Evolutionary conservation across 1,140 invertebrate species (phyloP).

Genomic region (Drosophila sp.): DNA sequence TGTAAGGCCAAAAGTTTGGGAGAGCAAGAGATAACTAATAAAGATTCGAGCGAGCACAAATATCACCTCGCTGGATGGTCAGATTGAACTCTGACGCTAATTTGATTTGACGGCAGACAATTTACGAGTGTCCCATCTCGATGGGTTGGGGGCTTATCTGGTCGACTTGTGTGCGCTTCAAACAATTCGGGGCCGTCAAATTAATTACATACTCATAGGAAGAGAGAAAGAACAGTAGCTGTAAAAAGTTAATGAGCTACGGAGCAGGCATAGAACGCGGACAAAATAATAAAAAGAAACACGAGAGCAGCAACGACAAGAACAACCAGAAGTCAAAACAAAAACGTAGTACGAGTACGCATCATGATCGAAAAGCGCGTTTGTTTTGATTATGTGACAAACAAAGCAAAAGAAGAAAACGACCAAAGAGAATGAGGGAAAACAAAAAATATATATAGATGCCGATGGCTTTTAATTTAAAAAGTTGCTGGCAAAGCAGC

Average conservation of each 20-base stretch:
- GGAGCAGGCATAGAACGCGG: slow-evolving; percentile 4
- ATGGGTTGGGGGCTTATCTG: slow-evolving; percentile 53
- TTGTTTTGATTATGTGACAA: slow-evolving; percentile 77
- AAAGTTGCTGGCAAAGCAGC: slow-evolving; percentile 63
- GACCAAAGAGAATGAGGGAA: too few species aligned
- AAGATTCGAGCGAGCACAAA: slow-evolving; percentile 34
- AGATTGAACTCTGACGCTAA: slow-evolving; percentile 55
- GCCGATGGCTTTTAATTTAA: slow-evolving; percentile 68
- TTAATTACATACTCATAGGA: slow-evolving; percentile 58
- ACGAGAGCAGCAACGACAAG: slow-evolving; percentile 20
- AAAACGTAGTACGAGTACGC: slow-evolving; percentile 59
- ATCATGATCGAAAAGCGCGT: slow-evolving; percentile 62
- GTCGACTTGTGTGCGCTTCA: slow-evolving; percentile 48
- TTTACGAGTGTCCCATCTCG: slow-evolving; percentile 48
- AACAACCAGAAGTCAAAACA: slow-evolving; percentile 62
- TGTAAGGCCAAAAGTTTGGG: slow-evolving; percentile 32
- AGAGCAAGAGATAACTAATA: slow-evolving; percentile 50
- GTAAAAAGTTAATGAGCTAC: slow-evolving; percentile 77
- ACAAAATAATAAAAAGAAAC: slow-evolving; percentile 20
- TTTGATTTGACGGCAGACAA: slow-evolving; percentile 69
- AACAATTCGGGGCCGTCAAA: slow-evolving; percentile 67
- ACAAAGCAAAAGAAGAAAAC: slow-evolving; percentile 41
- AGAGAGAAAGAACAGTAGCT: slow-evolving; percentile 70
- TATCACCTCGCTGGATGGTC: slow-evolving; percentile 22
- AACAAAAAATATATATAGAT: slow-evolving; percentile 44